Percentiles rank a stretch among this genome's conserved stretches.
Conservation (phyloP, 2,888 invertebrate genomes). For the Autographa gamma region DNA sequence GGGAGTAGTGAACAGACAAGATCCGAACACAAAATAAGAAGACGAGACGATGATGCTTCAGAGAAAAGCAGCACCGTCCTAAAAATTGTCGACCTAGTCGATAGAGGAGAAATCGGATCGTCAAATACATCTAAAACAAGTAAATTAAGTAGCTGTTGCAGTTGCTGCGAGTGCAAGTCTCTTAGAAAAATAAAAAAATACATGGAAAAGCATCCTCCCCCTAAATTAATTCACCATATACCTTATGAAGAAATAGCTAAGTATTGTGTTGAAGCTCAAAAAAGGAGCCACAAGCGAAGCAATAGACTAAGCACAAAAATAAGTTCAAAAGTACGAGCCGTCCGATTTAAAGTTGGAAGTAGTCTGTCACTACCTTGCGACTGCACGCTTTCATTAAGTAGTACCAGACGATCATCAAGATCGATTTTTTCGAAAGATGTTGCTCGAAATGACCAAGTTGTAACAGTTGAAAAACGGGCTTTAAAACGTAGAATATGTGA, state of each 20-base stretch:
- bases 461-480: slow-evolving; percentile 43
- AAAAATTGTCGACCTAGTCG: slow-evolving; percentile 63
- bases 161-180: slow-evolving; percentile 63
- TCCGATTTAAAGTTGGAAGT: slow-evolving; percentile 52
- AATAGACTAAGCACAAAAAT: slow-evolving; percentile 43
- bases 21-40: slow-evolving; percentile 33
- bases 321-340: slow-evolving; percentile 42
- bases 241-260: slow-evolving; percentile 47
- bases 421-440: slow-evolving; percentile 14
- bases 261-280: slow-evolving; percentile 40
- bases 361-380: slow-evolving; percentile 68
- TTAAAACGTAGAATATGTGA: slow-evolving; percentile 42
- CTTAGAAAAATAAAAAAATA: slow-evolving; percentile 49
- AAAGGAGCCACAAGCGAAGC: slow-evolving; percentile 43
- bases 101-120: slow-evolving; percentile 63
- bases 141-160: slow-evolving; percentile 63
- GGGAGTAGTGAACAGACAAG: slow-evolving; percentile 54
- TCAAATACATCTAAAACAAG: slow-evolving; percentile 55
- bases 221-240: slow-evolving; percentile 38
- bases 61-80: slow-evolving; percentile 56
- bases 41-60: slow-evolving; percentile 40
- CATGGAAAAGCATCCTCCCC: slow-evolving; percentile 43
- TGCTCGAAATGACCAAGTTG: slow-evolving; percentile 11
- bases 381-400: slow-evolving; percentile 60
- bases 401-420: slow-evolving; percentile 25